These are phyloP conservation scores for Condylostylus longicornis DNA, from an alignment of 1,140 invertebrate species.

Conservation along the genomic window DNA sequence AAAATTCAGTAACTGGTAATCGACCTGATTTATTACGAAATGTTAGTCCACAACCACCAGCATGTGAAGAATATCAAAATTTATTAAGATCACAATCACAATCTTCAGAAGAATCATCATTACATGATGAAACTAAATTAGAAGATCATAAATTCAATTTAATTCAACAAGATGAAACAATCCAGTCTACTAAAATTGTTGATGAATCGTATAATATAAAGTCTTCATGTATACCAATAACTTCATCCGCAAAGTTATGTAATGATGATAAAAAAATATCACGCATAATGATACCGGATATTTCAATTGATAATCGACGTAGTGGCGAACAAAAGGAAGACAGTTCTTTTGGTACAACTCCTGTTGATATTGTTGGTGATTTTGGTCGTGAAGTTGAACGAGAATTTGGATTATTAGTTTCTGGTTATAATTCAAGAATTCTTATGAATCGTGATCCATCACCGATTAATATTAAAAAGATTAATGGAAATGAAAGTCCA, in stretches of 20 bases:
- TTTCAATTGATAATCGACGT: too few species aligned
- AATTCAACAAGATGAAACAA: too few species aligned
- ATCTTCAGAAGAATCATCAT: not conserved
- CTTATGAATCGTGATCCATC: too few species aligned
- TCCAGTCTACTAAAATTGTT: too few species aligned
- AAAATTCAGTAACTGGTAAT: constrained; percentile 6
- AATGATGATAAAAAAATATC: not conserved
- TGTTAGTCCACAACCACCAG: constrained; percentile 7
- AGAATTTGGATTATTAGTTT: constrained; percentile 23
- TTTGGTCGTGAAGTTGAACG: constrained; percentile 31
- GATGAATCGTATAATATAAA: too few species aligned
- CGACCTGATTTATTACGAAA: constrained; percentile 10
- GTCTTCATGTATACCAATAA: too few species aligned
- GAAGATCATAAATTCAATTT: too few species aligned
- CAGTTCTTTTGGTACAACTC: constrained; percentile 8
- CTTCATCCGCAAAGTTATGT: not conserved
- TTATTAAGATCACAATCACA: not conserved
- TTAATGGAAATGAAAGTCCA: too few species aligned
- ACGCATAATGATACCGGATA: not conserved
- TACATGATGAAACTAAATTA: not conserved
- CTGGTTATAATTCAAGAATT: constrained; percentile 12
- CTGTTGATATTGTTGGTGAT: constrained; percentile 27
- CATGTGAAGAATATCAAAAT: not conserved
- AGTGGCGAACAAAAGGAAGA: constrained; percentile 5
- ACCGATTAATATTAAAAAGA: too few species aligned